These are phyloP conservation scores for Adela reaumurella DNA, from an alignment of 2,888 invertebrate genomes.

Conservation along the genomic window DNA sequence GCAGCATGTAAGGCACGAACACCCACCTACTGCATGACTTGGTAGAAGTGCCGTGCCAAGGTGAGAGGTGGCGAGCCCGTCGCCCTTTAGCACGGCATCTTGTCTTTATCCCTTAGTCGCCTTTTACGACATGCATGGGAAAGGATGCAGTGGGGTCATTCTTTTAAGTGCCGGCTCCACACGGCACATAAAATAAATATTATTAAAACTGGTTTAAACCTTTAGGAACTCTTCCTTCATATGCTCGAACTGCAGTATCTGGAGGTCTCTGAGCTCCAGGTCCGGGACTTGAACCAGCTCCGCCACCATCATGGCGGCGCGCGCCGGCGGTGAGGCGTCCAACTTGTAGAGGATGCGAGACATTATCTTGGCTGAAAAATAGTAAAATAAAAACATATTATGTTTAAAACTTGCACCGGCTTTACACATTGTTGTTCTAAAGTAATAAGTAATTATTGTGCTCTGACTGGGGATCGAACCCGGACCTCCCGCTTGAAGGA, in stretches of 20 bases:
- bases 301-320: conserved; percentile 27
- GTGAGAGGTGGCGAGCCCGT: too few relatives aligned
- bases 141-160: neutral
- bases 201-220: conserved; percentile 20
- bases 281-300: conserved; percentile 21
- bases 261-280: conserved; percentile 20
- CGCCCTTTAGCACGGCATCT: too few relatives aligned
- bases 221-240: conserved; percentile 31
- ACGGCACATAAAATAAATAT: neutral
- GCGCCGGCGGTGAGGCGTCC: conserved; percentile 26
- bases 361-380: conserved; percentile 4
- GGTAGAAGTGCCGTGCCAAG: too few relatives aligned
- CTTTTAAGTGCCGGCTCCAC: neutral
- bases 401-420: too few relatives aligned
- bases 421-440: too few relatives aligned
- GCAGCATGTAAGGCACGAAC: too few relatives aligned
- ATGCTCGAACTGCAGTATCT: conserved; percentile 26
- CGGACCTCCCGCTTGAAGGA: too few relatives aligned
- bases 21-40: too few relatives aligned
- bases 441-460: too few relatives aligned
- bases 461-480: too few relatives aligned
- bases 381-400: too few relatives aligned
- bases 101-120: neutral
- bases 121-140: neutral
- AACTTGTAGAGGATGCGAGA: conserved; percentile 22